Evolutionary conservation across 1,140 invertebrate species (phyloP).

Genomic region (Drosophila gunungcola): DNA sequence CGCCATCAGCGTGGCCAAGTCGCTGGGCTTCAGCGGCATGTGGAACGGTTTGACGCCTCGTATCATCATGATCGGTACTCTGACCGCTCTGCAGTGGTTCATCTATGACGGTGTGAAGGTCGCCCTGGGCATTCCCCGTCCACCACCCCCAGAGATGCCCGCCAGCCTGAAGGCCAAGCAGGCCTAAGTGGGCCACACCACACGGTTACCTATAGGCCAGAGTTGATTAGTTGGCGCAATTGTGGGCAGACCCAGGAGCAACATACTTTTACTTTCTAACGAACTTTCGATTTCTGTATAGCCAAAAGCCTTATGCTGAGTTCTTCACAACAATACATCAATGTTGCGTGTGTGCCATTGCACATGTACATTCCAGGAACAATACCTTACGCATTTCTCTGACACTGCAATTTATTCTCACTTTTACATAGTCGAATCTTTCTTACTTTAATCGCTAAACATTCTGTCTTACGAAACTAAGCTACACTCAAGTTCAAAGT

Average conservation of each 20-base stretch:
- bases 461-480: slow-evolving; percentile 44
- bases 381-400: slow-evolving; percentile 40
- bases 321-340: slow-evolving; percentile 17
- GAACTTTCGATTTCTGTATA: slow-evolving; percentile 28
- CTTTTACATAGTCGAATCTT: slow-evolving; percentile 6
- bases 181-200: slow-evolving; percentile 9
- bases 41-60: slow-evolving; percentile 99
- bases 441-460: slow-evolving; percentile 30
- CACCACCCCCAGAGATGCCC: slow-evolving; percentile 99
- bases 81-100: slow-evolving; percentile 99
- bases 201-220: slow-evolving; percentile 40
- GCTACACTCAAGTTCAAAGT: slow-evolving; percentile 61
- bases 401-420: slow-evolving; percentile 27
- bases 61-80: slow-evolving; percentile 99
- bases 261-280: slow-evolving; percentile 48
- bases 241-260: slow-evolving; percentile 29
- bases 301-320: neutral
- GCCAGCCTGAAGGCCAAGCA: slow-evolving; percentile 95
- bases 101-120: slow-evolving; percentile 99
- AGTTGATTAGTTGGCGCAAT: slow-evolving; percentile 40
- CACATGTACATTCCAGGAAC: slow-evolving; percentile 47
- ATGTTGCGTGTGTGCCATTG: slow-evolving; percentile 38
- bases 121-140: slow-evolving; percentile 95
- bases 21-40: slow-evolving; percentile 89
- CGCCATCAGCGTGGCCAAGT: slow-evolving; percentile 89